Percentiles rank a stretch among this genome's conserved stretches.
Conservation (phyloP, 2,797 vertebrate genomes). For the Antrozous pallidus region DNA sequence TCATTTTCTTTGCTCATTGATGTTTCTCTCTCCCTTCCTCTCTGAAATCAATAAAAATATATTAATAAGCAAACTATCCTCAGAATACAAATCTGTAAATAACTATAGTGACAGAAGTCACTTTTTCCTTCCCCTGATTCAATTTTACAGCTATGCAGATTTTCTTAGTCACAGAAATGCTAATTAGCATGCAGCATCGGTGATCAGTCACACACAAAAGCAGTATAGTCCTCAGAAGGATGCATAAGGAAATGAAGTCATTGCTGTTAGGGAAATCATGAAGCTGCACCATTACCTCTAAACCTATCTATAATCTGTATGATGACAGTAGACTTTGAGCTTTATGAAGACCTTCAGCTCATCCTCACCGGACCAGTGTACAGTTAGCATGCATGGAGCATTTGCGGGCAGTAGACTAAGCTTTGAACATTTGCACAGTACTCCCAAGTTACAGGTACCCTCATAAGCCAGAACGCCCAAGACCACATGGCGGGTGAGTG, state of each 20-base stretch:
- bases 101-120: not conserved
- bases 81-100: not conserved
- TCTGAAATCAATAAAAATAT: too few relatives aligned
- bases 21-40: too few relatives aligned
- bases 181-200: not conserved
- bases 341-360: not conserved
- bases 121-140: not conserved
- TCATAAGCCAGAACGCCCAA: not conserved
- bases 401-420: not conserved
- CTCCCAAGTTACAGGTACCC: too few relatives aligned
- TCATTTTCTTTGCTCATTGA: too few relatives aligned
- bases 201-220: not conserved
- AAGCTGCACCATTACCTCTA: not conserved
- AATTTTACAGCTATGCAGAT: too few relatives aligned
- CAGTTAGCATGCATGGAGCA: fast-evolving
- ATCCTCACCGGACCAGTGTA: not conserved
- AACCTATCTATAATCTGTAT: not conserved
- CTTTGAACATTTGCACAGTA: too few relatives aligned
- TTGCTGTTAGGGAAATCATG: not conserved
- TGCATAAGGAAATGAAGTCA: not conserved
- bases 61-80: not conserved
- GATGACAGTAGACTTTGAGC: not conserved
- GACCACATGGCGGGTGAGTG: not conserved
- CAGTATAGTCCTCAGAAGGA: not conserved
- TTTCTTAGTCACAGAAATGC: not conserved